A percentile compares a stretch with the other conserved stretches of the same genome.
phyloP scores from a whole-genome alignment of 2,797 vertebrate species.

The Distichodus sexfasciatus region DNA sequence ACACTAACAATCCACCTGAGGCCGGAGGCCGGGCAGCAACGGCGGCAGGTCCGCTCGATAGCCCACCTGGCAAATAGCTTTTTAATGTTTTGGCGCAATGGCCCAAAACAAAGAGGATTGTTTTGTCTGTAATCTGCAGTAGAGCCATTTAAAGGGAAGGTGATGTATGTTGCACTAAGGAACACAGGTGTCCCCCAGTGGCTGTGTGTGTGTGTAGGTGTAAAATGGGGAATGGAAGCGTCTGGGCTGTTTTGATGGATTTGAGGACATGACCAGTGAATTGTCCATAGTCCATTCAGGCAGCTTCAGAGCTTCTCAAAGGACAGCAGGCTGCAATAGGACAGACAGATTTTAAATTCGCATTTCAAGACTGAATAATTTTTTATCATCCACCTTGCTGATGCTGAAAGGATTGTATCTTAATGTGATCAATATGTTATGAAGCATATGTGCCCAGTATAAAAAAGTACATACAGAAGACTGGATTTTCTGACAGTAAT shows the following conservation, averaged over 20 bases:
- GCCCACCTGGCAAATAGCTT: conserved; percentile 78
- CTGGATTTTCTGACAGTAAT: too few relatives aligned
- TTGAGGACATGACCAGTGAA: conserved; percentile 68
- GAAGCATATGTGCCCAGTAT: too few relatives aligned
- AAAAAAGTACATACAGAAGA: too few relatives aligned
- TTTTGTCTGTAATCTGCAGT: conserved; percentile 80
- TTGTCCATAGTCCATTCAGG: conserved; percentile 61
- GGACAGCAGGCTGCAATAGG: conserved; percentile 36
- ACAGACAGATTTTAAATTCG: too few relatives aligned
- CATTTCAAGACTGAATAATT: too few relatives aligned
- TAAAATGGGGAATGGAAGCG: too few relatives aligned
- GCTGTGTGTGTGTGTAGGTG: conserved; percentile 47
- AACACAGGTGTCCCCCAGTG: conserved; percentile 69
- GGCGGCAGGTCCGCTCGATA: conserved; percentile 61
- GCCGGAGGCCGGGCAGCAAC: conserved; percentile 61
- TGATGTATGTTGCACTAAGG: conserved; percentile 83
- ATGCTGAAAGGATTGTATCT: too few relatives aligned
- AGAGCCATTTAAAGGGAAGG: conserved; percentile 84
- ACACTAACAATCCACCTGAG: conserved; percentile 71
- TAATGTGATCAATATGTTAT: too few relatives aligned
- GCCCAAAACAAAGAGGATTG: conserved; percentile 82
- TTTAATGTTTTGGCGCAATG: conserved; percentile 78
- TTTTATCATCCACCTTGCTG: too few relatives aligned
- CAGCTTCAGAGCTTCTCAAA: conserved; percentile 64
- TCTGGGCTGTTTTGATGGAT: conserved; percentile 66